phyloP scores from a whole-genome alignment of 2,888 invertebrate species.

The Mythimna pallens region DNA sequence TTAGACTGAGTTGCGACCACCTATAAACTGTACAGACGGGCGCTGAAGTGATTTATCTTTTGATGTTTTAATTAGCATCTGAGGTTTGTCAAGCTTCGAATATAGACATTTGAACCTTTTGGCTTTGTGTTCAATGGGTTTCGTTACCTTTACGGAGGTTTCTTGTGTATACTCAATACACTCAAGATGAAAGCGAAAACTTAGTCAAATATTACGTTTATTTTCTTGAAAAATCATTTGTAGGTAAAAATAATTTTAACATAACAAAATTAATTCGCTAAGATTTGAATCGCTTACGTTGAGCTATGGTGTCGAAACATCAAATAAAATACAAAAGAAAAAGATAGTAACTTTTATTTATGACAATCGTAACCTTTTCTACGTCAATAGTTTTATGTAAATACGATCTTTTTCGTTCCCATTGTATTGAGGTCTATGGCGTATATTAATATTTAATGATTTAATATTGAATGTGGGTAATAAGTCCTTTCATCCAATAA shows the following conservation, averaged over 20 bases:
- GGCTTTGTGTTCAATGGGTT: conserved; percentile 5
- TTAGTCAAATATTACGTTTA: not conserved
- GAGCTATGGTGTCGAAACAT: not conserved
- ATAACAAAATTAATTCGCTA: not conserved
- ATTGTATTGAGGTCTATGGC: conserved; percentile 22
- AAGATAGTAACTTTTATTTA: conserved; percentile 25
- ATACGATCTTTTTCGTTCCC: conserved; percentile 20
- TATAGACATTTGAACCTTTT: conserved; percentile 38
- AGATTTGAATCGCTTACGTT: not conserved
- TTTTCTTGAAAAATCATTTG: not conserved
- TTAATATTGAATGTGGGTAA: conserved; percentile 32
- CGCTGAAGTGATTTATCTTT: conserved; percentile 68
- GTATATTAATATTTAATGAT: conserved; percentile 47
- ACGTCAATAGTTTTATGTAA: conserved; percentile 45
- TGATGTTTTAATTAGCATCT: conserved; percentile 66
- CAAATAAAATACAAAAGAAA: conserved; percentile 34
- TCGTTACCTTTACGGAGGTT: conserved; percentile 1
- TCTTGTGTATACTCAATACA: not conserved
- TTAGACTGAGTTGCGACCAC: conserved; percentile 80
- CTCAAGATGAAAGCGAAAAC: conserved; percentile 5
- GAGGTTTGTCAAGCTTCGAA: conserved; percentile 48
- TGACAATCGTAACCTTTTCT: conserved; percentile 39
- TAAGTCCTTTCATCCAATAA: conserved; percentile 24
- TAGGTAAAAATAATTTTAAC: not conserved
- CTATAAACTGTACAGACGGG: conserved; percentile 71